Evolutionary conservation across 2,113 vertebrate genomes (phyloP).

Genomic region (Chaenocephalus aceratus): DNA sequence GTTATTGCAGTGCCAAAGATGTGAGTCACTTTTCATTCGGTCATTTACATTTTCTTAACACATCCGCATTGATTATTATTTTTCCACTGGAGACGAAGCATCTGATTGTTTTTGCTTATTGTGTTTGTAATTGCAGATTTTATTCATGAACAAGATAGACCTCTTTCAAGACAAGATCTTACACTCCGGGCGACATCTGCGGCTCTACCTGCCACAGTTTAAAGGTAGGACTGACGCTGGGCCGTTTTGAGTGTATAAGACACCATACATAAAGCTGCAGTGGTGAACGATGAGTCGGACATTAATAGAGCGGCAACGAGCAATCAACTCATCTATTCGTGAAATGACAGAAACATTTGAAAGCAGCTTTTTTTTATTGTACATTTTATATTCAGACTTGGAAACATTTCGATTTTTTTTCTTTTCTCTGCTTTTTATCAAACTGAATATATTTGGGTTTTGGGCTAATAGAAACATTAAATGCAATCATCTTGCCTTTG

Average conservation of each 20-base stretch:
- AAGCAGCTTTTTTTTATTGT: too few species aligned
- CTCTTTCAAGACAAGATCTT: constrained; percentile 88
- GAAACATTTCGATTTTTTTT: too few species aligned
- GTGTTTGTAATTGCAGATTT: constrained; percentile 78
- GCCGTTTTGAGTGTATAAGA: background rate
- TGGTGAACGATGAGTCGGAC: too few species aligned
- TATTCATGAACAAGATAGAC: constrained; percentile 88
- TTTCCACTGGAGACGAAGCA: constrained; percentile 16
- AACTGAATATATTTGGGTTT: too few species aligned
- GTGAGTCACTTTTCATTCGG: background rate
- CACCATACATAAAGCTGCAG: background rate
- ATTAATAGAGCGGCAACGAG: background rate
- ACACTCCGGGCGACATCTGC: constrained; percentile 81
- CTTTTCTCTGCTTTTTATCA: too few species aligned
- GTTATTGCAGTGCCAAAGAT: constrained; percentile 10
- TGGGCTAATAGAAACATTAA: too few species aligned
- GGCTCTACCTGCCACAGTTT: constrained; percentile 81
- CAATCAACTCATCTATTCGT: too few species aligned
- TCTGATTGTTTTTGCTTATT: constrained; percentile 3
- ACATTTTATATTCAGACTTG: too few species aligned
- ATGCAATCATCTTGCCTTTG: too few species aligned
- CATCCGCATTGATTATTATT: constrained; percentile 33
- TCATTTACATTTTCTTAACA: constrained; percentile 11
- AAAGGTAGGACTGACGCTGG: constrained; percentile 73
- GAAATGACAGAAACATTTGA: too few species aligned